Evolutionary conservation across 2,888 invertebrate genomes (phyloP).

Genomic region (Brenthis ino): DNA sequence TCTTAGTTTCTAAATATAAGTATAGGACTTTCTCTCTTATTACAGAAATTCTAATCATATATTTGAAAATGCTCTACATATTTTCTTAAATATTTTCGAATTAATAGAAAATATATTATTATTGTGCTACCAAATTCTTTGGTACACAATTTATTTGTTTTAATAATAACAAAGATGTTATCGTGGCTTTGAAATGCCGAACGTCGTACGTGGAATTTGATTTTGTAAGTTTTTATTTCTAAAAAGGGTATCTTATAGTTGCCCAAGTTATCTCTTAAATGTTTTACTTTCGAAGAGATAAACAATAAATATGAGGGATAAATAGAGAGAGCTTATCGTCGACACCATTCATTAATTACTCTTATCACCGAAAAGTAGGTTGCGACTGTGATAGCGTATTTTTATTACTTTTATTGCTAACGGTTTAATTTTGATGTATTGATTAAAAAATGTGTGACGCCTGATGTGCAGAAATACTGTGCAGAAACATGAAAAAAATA

Average conservation of each 20-base stretch:
- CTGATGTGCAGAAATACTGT: slow-evolving; percentile 6
- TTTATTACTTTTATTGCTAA: slow-evolving; percentile 40
- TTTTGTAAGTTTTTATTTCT: slow-evolving; percentile 6
- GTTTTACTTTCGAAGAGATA: slow-evolving; percentile 61
- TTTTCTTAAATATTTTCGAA: neutral
- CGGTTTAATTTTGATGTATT: slow-evolving; percentile 33
- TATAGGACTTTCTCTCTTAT: neutral
- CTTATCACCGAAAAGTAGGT: slow-evolving; percentile 60
- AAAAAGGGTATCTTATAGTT: slow-evolving; percentile 4
- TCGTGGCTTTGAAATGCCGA: neutral
- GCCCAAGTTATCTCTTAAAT: slow-evolving; percentile 50
- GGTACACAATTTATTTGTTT: neutral
- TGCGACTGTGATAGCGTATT: slow-evolving; percentile 45
- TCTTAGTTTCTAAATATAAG: slow-evolving; percentile 10
- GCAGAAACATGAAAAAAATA: no score
- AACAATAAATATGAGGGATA: slow-evolving; percentile 52
- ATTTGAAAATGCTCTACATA: no score
- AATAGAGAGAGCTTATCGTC: slow-evolving; percentile 54
- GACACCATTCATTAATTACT: slow-evolving; percentile 68
- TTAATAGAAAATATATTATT: neutral
- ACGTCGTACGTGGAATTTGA: neutral
- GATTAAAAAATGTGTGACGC: slow-evolving; percentile 5
- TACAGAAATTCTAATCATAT: no score
- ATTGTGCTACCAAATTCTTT: neutral
- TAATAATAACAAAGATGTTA: neutral